Base-by-base conservation (phyloP, 1,140 invertebrate species). In the Galleria mellonella region DNA sequence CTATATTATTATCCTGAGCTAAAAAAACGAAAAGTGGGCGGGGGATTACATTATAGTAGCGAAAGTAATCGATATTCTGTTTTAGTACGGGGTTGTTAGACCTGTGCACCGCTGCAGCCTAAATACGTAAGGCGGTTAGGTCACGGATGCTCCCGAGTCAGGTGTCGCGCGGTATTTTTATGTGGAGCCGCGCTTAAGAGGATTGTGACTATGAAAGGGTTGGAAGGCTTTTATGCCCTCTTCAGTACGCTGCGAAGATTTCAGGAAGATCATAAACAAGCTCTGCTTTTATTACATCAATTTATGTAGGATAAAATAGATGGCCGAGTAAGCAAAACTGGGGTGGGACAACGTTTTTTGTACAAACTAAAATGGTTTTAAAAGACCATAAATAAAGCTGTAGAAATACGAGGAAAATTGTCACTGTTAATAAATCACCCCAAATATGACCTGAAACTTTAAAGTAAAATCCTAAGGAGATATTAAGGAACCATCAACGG, bases 41-140 rank as follows among this genome's bases (percentile, higher is more conserved):
- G 82, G 73, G 81, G 82, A 85, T 85, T 85, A 85, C 74, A 76
- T 84, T 83, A 86, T 81, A 86, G 79, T 83, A 88, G 87, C 82
- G 86, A 88, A 88, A 89, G 88, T 88, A 89, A 89, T 89, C 88
- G 88, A 89, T 89, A 89, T 83, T 84, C 79, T 72, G 75, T 74
- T 83, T 78, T 79, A 83, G 81, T 84, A 81, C 68, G 69, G 65
- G 71, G 70, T 71, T 77, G 74, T 76, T 72, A 74, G 72, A 75
- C 65, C 70, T 77, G 41, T 55, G 77, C 77, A 79, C 58, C 70
- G 70, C 54, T 81, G 81, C 78, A 82, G 71, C 68, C 72, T 74
- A 76, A 74, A 76, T 75, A 75, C 65, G 64, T 65, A 68, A 67
- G 61, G 51, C 44, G 52, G 58, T 63, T 60, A 65, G 66, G 66